These are phyloP conservation scores for Podargus strigoides DNA, from an alignment of 2,797 vertebrate genomes.

Conservation along the genomic window DNA sequence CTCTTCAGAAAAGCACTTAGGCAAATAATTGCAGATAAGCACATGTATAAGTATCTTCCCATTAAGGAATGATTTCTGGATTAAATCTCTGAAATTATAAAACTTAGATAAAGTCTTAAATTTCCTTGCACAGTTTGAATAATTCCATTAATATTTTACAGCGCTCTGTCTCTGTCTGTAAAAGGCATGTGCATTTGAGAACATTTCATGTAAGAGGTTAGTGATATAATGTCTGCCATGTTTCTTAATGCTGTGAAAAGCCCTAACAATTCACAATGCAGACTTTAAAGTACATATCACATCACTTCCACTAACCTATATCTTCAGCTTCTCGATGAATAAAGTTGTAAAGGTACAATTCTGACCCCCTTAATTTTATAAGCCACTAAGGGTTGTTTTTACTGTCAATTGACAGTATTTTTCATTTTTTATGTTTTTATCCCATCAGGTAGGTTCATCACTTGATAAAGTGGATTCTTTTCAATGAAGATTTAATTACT, in stretches of 20 bases:
- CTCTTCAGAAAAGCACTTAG: background rate
- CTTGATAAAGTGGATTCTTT: background rate
- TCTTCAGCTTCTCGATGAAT: background rate
- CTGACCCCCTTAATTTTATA: background rate
- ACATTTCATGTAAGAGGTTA: background rate
- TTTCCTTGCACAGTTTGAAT: background rate
- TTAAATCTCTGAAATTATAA: background rate
- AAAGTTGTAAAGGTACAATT: background rate
- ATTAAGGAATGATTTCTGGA: background rate
- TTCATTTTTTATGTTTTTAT: background rate
- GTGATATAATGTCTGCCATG: background rate
- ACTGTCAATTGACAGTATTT: background rate
- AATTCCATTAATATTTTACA: background rate
- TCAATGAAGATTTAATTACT: slow-evolving; percentile 33
- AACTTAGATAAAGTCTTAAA: background rate
- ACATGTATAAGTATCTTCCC: background rate
- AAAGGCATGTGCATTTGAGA: background rate
- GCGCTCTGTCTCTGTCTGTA: background rate
- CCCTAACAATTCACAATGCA: background rate
- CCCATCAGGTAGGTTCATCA: background rate
- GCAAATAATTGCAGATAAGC: background rate
- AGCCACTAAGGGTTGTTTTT: background rate
- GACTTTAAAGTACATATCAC: background rate
- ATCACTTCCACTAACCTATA: background rate
- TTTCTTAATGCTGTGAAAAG: background rate